Percentiles rank a stretch among this genome's conserved stretches.
Evolutionary conservation across 2,888 invertebrate species (phyloP).

Genomic region (Amphipoea oculea): DNA sequence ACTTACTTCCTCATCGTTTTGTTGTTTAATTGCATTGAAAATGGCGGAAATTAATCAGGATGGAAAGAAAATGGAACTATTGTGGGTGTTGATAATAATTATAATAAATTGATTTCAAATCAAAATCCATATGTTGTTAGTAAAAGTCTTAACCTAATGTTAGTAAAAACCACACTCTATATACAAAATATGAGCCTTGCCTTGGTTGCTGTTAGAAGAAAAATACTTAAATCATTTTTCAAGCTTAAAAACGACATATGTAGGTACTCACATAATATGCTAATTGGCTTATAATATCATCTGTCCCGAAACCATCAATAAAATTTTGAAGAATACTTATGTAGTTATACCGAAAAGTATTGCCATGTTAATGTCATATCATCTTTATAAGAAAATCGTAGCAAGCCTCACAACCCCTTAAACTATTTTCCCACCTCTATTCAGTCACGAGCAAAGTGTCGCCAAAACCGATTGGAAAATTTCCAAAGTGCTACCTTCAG

Average conservation of each 20-base stretch:
- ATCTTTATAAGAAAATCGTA: not conserved
- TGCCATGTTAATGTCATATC: not conserved
- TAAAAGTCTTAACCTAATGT: too few species aligned
- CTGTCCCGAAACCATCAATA: not conserved
- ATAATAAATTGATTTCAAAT: too few species aligned
- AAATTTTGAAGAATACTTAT: not conserved
- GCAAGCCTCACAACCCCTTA: not conserved
- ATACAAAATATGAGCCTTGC: too few species aligned
- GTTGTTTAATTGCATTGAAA: constrained; percentile 14
- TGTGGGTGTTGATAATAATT: not conserved
- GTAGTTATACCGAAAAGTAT: not conserved
- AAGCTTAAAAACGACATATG: too few species aligned
- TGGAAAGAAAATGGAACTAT: not conserved
- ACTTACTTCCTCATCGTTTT: not conserved
- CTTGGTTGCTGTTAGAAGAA: not conserved
- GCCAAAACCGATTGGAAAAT: constrained; percentile 14
- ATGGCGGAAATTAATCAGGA: not conserved
- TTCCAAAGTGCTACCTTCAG: constrained; percentile 12
- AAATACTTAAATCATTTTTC: not conserved
- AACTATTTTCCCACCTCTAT: not conserved
- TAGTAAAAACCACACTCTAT: too few species aligned
- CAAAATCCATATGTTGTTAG: too few species aligned
- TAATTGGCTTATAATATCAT: not conserved
- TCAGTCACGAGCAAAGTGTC: not conserved
- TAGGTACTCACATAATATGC: not conserved